A percentile compares a stretch with the other conserved stretches of the same genome.
Evolutionary conservation across 2,888 invertebrate genomes (phyloP).

Genomic region (Torymus tubicola): DNA sequence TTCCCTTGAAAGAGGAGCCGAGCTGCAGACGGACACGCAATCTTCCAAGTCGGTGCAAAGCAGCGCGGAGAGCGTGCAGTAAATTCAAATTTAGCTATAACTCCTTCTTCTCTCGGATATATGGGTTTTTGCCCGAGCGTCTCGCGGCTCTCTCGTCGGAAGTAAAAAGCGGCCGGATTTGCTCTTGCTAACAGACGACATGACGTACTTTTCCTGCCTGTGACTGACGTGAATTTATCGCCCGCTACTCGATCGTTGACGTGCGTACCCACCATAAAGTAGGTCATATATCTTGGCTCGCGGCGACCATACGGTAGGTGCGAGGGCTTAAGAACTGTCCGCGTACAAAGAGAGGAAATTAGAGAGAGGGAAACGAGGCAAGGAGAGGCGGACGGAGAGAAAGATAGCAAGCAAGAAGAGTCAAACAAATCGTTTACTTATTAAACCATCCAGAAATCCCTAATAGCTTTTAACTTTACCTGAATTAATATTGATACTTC

Average conservation of each 20-base stretch:
- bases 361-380: background rate
- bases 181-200: constrained; percentile 40
- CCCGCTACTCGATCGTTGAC: constrained; percentile 61
- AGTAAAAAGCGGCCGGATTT: constrained; percentile 53
- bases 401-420: background rate
- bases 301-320: constrained; percentile 39
- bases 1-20: constrained; percentile 25
- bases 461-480: background rate
- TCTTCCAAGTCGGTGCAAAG: constrained; percentile 1
- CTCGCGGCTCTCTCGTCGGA: constrained; percentile 38
- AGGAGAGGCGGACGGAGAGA: background rate
- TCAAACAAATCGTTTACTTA: constrained; percentile 19
- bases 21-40: background rate
- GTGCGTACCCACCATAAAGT: constrained; percentile 63
- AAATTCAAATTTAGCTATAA: constrained; percentile 58
- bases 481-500: too few species aligned
- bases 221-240: constrained; percentile 64
- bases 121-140: background rate
- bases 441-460: background rate
- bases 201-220: constrained; percentile 50
- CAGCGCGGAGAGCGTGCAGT: constrained; percentile 16
- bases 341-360: constrained; percentile 43
- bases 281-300: constrained; percentile 67
- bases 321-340: background rate
- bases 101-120: constrained; percentile 35